Percentiles rank a stretch among this genome's conserved stretches.
Conservation (phyloP, 2,113 vertebrate species). For the Etheostoma cragini region DNA sequence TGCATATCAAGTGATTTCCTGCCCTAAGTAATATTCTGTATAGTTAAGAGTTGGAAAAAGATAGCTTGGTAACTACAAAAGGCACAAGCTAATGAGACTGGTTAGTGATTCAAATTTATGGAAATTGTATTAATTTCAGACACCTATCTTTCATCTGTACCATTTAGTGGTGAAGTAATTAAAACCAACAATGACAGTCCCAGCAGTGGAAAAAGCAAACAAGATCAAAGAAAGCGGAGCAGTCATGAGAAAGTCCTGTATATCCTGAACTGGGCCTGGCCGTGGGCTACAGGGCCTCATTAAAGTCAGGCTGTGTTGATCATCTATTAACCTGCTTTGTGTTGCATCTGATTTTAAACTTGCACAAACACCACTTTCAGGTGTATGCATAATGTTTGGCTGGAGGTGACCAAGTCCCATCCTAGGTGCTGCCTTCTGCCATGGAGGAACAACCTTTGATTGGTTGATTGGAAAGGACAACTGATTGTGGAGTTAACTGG, state of each 20-base stretch:
- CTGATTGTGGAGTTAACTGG: slow-evolving; percentile 22
- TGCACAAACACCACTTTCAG: slow-evolving; percentile 87
- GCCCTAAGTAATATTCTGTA: slow-evolving; percentile 72
- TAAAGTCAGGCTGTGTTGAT: slow-evolving; percentile 96
- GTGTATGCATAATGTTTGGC: slow-evolving; percentile 88
- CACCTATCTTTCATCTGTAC: slow-evolving; percentile 99
- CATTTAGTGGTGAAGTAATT: slow-evolving; percentile 98
- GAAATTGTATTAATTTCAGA: slow-evolving; percentile 99
- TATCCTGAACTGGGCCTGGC: slow-evolving; percentile 90
- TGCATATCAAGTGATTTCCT: slow-evolving; percentile 82
- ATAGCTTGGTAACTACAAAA: slow-evolving; percentile 90
- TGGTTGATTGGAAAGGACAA: slow-evolving; percentile 35
- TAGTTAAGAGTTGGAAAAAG: slow-evolving; percentile 84
- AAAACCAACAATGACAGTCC: slow-evolving; percentile 97
- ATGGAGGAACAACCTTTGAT: slow-evolving; percentile 62
- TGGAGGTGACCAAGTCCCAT: slow-evolving; percentile 84
- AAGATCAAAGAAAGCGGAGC: slow-evolving; percentile 94
- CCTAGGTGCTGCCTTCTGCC: slow-evolving; percentile 77
- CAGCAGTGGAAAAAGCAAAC: slow-evolving; percentile 86
- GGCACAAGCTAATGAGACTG: slow-evolving; percentile 95
- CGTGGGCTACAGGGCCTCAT: slow-evolving; percentile 93
- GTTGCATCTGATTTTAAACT: slow-evolving; percentile 92
- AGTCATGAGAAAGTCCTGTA: slow-evolving; percentile 90
- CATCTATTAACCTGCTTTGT: slow-evolving; percentile 99
- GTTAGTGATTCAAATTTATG: slow-evolving; percentile 99